Evolutionary conservation across 2,113 vertebrate species (phyloP).

Genomic region (Podilymbus podiceps): DNA sequence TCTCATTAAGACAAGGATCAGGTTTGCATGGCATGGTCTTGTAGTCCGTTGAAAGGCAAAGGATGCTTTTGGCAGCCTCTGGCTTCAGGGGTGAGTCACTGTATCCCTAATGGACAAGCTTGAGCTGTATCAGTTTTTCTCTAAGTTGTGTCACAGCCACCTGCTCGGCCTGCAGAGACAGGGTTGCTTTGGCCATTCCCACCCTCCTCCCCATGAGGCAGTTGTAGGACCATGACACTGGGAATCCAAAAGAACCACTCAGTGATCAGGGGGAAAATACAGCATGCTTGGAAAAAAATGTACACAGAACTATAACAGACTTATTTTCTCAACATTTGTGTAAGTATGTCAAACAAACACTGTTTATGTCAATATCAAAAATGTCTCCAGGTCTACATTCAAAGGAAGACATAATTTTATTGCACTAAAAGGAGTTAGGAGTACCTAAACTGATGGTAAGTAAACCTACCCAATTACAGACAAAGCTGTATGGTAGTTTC

Average conservation of each 20-base stretch:
- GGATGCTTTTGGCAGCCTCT: not conserved
- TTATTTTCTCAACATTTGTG: not conserved
- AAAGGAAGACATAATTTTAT: not conserved
- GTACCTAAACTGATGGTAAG: not conserved
- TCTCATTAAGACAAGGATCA: not conserved
- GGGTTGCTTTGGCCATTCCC: not conserved
- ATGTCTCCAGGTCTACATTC: not conserved
- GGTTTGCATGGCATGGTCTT: not conserved
- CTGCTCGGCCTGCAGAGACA: not conserved
- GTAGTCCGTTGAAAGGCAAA: not conserved
- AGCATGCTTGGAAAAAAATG: not conserved
- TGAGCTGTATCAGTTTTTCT: not conserved
- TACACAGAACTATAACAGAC: not conserved
- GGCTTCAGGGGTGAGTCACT: not conserved
- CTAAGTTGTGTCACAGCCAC: not conserved
- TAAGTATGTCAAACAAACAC: not conserved
- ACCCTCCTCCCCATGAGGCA: not conserved
- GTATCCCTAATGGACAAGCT: fast-evolving
- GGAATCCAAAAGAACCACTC: fast-evolving
- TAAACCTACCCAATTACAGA: not conserved
- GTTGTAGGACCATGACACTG: fast-evolving
- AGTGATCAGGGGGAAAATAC: not conserved
- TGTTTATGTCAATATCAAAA: not conserved
- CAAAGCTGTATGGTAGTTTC: not conserved
- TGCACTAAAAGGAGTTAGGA: not conserved